Evolutionary conservation across 2,888 invertebrate genomes (phyloP), one percentile per base, ranked within the genome.

Genomic region (Criorhina ranunculi): DNA sequence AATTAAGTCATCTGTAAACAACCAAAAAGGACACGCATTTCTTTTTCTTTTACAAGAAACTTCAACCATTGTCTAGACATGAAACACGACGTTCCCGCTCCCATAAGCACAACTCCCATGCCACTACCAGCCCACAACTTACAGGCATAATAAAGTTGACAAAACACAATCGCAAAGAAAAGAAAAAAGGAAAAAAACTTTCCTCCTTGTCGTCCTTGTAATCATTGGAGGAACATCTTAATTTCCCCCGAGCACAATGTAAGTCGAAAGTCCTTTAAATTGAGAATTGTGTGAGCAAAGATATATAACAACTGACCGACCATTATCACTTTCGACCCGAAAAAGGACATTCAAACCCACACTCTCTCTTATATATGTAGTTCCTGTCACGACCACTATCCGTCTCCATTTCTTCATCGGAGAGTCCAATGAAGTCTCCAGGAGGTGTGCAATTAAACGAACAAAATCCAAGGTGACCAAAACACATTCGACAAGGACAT

Each of bases 391-490:
- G 59, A 73, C n/a, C 55, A 78, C 42, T 12, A 75, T 76, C 70
- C 42, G 35, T 64, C 19, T 51, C 57, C 15, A 31, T 19, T 9
- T 8, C n/a, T n/a, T n/a, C n/a, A n/a, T n/a, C n/a, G 8, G 33
- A 33, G 1, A 11, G 8, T 29, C 29, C 33, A 24, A 17, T 17
- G 44, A 3, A 9, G 35, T 11, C 8, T 11, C 35, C 35, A 76
- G 35, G 62, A 67, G 64, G 79, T 78, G 82, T 53, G 70, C 83
- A 83, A 83, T 83, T 75, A 83, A 78, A 75, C 44, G 55, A 69
- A 53, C 49, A 55, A 49, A 60, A 76, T 46, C 62, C 49, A 72
- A 44, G 42, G 60, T 46, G 66, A 57, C 24, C 37, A 66, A 55
- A 59, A 75, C 75, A 75, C 75, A 79, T 31, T 46, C 55, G 49